These are phyloP conservation scores for Drosophila nasuta DNA, from an alignment of 1,140 invertebrate species.

Conservation along the genomic window DNA sequence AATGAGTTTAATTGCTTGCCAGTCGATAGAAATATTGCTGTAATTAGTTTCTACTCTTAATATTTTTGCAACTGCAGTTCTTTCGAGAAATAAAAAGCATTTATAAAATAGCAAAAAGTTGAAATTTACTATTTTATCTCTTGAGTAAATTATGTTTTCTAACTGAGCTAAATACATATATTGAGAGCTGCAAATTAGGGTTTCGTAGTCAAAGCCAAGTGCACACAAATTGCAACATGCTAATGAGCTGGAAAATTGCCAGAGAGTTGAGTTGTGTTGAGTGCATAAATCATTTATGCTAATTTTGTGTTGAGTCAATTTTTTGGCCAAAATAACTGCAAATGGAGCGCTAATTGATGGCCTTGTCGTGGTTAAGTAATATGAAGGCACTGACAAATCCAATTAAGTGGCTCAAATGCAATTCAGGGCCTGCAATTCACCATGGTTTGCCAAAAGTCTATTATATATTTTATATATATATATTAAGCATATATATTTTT, in stretches of 20 bases:
- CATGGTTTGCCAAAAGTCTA: conserved; percentile 59
- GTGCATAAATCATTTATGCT: conserved; percentile 75
- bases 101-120: background rate
- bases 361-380: conserved; percentile 51
- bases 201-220: conserved; percentile 37
- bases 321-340: conserved; percentile 36
- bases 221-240: conserved; percentile 48
- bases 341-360: conserved; percentile 66
- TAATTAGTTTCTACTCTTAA: conserved; percentile 1
- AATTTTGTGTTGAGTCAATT: conserved; percentile 37
- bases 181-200: conserved; percentile 31
- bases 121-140: background rate
- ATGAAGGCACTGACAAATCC: conserved; percentile 42
- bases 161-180: conserved; percentile 22
- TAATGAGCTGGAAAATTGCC: conserved; percentile 78
- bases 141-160: background rate
- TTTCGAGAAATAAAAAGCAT: background rate
- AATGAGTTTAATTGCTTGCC: background rate
- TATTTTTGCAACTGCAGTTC: background rate
- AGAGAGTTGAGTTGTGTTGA: conserved; percentile 56
- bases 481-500: conserved; percentile 5
- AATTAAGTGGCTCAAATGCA: conserved; percentile 64
- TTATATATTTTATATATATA: conserved; percentile 14
- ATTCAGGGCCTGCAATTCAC: conserved; percentile 69
- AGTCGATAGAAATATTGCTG: background rate